Conservation (phyloP, 1,140 invertebrate species). For the Oppia nitens region DNA sequence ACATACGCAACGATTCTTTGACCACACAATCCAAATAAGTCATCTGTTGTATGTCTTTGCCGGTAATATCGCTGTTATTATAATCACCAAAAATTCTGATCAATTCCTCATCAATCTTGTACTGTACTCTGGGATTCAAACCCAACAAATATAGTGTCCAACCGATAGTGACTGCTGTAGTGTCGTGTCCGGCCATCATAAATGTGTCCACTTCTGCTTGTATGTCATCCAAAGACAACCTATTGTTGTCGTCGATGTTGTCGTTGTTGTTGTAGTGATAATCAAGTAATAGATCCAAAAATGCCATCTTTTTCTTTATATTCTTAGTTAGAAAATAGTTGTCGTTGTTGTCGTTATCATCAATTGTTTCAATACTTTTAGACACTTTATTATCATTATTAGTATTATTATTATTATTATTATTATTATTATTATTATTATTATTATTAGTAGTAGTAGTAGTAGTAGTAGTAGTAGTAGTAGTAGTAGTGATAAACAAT, state of each 20-base stretch:
- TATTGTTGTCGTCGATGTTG: slow-evolving; percentile 33
- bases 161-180: slow-evolving; percentile 7
- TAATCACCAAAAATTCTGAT: slow-evolving; percentile 7
- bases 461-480: no score
- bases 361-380: no score
- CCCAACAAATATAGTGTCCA: slow-evolving; percentile 17
- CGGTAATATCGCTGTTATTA: background rate
- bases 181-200: slow-evolving; percentile 38
- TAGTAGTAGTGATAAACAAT: no score
- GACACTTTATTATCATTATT: no score
- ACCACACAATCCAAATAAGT: slow-evolving; percentile 66
- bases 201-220: slow-evolving; percentile 70
- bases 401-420: no score
- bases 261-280: no score
- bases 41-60: slow-evolving; percentile 21
- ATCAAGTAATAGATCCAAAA: no score
- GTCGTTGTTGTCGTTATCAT: no score
- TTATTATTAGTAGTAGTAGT: no score
- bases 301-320: no score
- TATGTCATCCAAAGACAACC: slow-evolving; percentile 43
- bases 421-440: no score
- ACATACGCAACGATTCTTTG: slow-evolving; percentile 62
- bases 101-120: slow-evolving; percentile 29
- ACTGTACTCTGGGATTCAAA: slow-evolving; percentile 46
- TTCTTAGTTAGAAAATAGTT: no score